Percentiles rank a stretch among this genome's conserved stretches.
Evolutionary conservation across 1,140 invertebrate species (phyloP).

Genomic region (Drosophila fuyamai): DNA sequence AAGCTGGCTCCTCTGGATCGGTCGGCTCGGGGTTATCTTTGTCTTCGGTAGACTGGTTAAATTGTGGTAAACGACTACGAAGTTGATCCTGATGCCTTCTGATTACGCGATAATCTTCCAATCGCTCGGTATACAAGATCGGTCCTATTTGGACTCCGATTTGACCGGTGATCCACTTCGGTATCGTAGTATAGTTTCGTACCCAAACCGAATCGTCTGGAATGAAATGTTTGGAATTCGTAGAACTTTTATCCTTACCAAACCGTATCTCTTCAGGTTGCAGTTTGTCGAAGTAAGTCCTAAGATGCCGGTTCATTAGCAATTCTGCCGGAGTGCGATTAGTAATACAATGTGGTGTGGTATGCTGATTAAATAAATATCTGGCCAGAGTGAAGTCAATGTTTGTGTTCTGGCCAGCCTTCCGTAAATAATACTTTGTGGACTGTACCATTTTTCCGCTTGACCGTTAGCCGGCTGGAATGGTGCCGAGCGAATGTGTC

Average conservation of each 20-base stretch:
- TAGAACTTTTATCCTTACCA: background rate
- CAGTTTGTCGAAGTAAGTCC: background rate
- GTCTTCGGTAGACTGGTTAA: too few relatives aligned
- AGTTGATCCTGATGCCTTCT: too few relatives aligned
- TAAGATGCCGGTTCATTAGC: background rate
- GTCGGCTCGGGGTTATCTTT: too few relatives aligned
- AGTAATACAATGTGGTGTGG: background rate
- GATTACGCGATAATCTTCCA: too few relatives aligned
- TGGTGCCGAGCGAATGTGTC: background rate
- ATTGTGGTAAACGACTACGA: too few relatives aligned
- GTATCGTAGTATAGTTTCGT: too few relatives aligned
- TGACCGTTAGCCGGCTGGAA: background rate
- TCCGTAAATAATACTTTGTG: background rate
- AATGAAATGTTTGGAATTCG: too few relatives aligned
- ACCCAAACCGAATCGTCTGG: too few relatives aligned
- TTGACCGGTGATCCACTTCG: too few relatives aligned
- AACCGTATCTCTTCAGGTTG: background rate
- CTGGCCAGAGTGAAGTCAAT: background rate
- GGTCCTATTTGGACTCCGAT: too few relatives aligned
- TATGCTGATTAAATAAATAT: background rate
- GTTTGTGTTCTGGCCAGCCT: background rate
- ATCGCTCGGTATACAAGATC: too few relatives aligned
- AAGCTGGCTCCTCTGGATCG: too few relatives aligned
- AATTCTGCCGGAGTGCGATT: background rate
- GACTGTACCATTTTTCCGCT: background rate